Percentiles rank a stretch among this genome's conserved stretches.
Evolutionary conservation across 1,140 invertebrate genomes (phyloP).

Genomic region (Alviniconcha marisindica): DNA sequence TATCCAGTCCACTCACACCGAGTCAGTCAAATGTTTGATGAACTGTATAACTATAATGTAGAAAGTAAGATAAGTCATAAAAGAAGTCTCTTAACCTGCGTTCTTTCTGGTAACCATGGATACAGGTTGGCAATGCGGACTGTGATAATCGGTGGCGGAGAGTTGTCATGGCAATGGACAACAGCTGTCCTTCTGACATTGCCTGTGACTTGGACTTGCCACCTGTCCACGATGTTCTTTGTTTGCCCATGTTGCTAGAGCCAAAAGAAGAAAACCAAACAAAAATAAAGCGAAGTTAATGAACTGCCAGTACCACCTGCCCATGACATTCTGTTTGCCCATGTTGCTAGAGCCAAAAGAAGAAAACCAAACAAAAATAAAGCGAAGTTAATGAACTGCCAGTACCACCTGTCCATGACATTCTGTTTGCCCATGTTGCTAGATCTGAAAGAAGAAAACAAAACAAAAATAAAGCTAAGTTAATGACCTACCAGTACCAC

Average conservation of each 20-base stretch:
- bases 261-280: no score
- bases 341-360: no score
- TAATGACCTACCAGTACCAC: no score
- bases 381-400: no score
- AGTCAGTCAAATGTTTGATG: no score
- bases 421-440: not conserved
- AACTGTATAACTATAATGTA: not conserved
- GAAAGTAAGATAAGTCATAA: not conserved
- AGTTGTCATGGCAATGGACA: conserved; percentile 20
- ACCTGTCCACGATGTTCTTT: not conserved
- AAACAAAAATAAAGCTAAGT: no score
- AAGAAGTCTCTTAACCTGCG: conserved; percentile 18
- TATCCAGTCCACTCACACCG: no score
- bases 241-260: not conserved
- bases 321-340: not conserved
- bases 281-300: no score
- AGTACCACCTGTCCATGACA: not conserved
- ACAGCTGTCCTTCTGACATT: not conserved
- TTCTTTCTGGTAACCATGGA: conserved; percentile 50
- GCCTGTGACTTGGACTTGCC: not conserved
- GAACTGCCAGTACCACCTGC: no score
- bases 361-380: no score
- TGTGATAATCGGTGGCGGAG: conserved; percentile 44
- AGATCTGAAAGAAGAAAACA: no score
- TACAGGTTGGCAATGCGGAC: conserved; percentile 35